Base-by-base conservation (phyloP, 2,888 invertebrate genomes). In the Girardia tigrina region DNA sequence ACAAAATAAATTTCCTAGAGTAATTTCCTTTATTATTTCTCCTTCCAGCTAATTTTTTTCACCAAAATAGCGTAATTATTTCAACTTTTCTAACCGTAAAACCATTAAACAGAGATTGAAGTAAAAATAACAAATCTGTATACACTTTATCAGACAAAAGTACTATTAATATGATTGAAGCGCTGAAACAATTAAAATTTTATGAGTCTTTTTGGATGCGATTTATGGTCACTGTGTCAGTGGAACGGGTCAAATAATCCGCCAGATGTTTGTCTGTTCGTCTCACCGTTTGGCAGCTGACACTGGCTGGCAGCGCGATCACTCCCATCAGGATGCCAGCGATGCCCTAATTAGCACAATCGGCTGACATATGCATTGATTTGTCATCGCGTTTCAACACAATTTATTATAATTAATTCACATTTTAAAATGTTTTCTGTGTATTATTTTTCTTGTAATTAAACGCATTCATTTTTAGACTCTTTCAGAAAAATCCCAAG, bases 391-490 rank as follows among this genome's bases (percentile, higher is more conserved):
- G 36, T 36, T 8, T 8, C n/a, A n/a, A 36, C 8, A 36, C 16
- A 36, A 36, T 12, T 36, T 36, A 36, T 36, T 8, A 36, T 12
- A 36, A 12, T 36, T 12, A 12, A 12, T 36, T 36, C 36, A 36
- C 36, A 36, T 36, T 12, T 12, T 12, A 36, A 12, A 12, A 12
- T 12, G 8, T 56, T 56, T n/a, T 20, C n/a, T 4, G 4, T 56
- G 4, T 20, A 20, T 56, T 4, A 56, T 56, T 56, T 56, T 4
- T 23, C n/a, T 20, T 36, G 36, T 8, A 36, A 36, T 36, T 36
- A n/a, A n/a, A n/a, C 56, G n/a, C 56, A n/a, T 56, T 56, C 6
- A 56, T 56, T 56, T 36, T 36, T 56, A 56, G 56, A 56, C n/a
- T 56, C 56, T 20, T 56, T n/a, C 56, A 56, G 23, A 56, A 8